phyloP scores from a whole-genome alignment of 1,140 invertebrate species.

The Drosophila asahinai region DNA sequence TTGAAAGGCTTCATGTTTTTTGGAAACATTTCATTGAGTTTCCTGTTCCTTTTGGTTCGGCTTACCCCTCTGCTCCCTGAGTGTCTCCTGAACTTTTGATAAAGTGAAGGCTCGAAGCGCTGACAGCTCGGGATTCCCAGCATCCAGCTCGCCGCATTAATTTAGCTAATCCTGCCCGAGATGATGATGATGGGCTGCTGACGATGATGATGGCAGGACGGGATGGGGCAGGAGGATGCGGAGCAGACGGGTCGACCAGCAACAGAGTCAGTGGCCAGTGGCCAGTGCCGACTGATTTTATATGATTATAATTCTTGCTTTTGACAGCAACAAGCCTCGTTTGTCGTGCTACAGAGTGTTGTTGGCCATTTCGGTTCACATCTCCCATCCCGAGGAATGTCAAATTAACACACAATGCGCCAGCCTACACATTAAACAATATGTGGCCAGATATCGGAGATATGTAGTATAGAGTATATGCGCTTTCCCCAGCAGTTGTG shows the following conservation, averaged over 20 bases:
- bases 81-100: constrained; percentile 30
- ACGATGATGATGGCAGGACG: constrained; percentile 37
- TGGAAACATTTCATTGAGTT: not conserved
- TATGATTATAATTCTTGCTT: constrained; percentile 80
- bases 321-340: constrained; percentile 80
- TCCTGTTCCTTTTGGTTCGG: not conserved
- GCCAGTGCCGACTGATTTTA: constrained; percentile 71
- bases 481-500: constrained; percentile 69
- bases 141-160: constrained; percentile 70
- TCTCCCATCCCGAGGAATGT: constrained; percentile 66
- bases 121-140: constrained; percentile 65
- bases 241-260: constrained; percentile 40
- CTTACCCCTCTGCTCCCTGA: not conserved
- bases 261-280: constrained; percentile 45
- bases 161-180: constrained; percentile 75
- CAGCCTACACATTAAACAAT: constrained; percentile 80
- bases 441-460: constrained; percentile 21
- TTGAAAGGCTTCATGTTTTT: too few relatives aligned
- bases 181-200: constrained; percentile 46
- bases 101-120: constrained; percentile 60
- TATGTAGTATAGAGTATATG: constrained; percentile 1
- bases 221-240: constrained; percentile 21
- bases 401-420: constrained; percentile 81
- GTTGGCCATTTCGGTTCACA: constrained; percentile 28
- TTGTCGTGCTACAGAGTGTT: constrained; percentile 73